phyloP scores from a whole-genome alignment of 2,888 invertebrate genomes.

The Microctonus aethiopoides region DNA sequence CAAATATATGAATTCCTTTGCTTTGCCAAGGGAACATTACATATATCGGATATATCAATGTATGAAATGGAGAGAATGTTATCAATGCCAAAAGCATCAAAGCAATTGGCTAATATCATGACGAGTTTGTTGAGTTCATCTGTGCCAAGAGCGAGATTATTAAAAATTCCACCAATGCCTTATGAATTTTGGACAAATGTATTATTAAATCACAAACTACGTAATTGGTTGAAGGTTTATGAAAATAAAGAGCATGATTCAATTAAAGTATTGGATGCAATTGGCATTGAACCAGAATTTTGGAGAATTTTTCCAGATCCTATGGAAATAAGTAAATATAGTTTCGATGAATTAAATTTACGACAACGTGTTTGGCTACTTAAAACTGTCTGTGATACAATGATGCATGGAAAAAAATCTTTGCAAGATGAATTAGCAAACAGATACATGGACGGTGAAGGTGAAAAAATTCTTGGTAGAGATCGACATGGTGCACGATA shows the following conservation, averaged over 20 bases:
- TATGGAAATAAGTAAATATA: slow-evolving; percentile 67
- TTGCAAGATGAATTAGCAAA: slow-evolving; percentile 69
- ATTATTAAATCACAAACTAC: slow-evolving; percentile 67
- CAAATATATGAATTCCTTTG: slow-evolving; percentile 72
- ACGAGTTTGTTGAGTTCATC: slow-evolving; percentile 68
- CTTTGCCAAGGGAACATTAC: slow-evolving; percentile 68
- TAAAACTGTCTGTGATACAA: slow-evolving; percentile 70
- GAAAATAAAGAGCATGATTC: slow-evolving; percentile 61
- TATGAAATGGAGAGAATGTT: slow-evolving; percentile 72
- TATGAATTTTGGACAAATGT: slow-evolving; percentile 70
- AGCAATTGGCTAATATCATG: slow-evolving; percentile 70
- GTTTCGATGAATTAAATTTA: slow-evolving; percentile 69
- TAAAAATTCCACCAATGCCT: slow-evolving; percentile 70
- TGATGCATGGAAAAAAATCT: slow-evolving; percentile 68
- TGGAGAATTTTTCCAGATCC: slow-evolving; percentile 69
- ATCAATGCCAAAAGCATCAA: slow-evolving; percentile 70
- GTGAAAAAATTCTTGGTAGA: slow-evolving; percentile 67
- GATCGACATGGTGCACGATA: slow-evolving; percentile 69
- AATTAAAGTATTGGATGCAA: slow-evolving; percentile 65
- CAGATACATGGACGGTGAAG: slow-evolving; percentile 66
- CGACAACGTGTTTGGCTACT: slow-evolving; percentile 71
- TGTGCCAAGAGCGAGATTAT: slow-evolving; percentile 62
- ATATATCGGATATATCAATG: slow-evolving; percentile 70
- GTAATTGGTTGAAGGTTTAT: slow-evolving; percentile 70
- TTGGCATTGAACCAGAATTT: slow-evolving; percentile 71